Percentiles rank a stretch among this genome's conserved stretches.
These are phyloP conservation scores for Altica lythri DNA, from an alignment of 2,888 invertebrate genomes.

Conservation along the genomic window DNA sequence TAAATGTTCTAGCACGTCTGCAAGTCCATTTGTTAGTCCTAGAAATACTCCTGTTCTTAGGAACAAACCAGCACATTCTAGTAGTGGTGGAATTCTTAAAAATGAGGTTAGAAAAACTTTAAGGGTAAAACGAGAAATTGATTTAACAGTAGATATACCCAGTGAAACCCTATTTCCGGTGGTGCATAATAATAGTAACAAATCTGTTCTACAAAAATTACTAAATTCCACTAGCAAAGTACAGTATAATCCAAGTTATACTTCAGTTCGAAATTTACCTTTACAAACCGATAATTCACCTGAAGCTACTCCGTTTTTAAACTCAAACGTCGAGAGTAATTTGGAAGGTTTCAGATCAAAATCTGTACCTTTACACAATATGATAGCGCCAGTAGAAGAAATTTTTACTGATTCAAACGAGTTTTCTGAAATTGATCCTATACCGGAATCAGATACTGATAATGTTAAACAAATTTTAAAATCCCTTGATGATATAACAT, in stretches of 20 bases:
- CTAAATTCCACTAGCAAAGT: constrained; percentile 59
- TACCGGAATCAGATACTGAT: constrained; percentile 65
- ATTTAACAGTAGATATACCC: constrained; percentile 46
- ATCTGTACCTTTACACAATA: constrained; percentile 67
- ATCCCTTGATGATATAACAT: constrained; percentile 52
- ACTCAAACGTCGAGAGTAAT: constrained; percentile 59
- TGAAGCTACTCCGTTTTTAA: constrained; percentile 68
- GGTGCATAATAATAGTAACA: constrained; percentile 48
- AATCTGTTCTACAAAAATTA: constrained; percentile 57
- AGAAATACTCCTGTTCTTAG: constrained; percentile 70
- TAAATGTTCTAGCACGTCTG: constrained; percentile 69
- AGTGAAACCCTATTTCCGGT: constrained; percentile 58
- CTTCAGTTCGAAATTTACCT: constrained; percentile 28
- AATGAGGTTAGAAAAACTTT: constrained; percentile 35
- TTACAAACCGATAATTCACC: constrained; percentile 51
- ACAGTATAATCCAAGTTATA: constrained; percentile 59
- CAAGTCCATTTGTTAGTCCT: constrained; percentile 83
- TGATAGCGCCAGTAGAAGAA: constrained; percentile 32
- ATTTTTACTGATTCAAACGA: constrained; percentile 52
- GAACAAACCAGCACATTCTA: constrained; percentile 63
- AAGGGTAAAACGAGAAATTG: constrained; percentile 51
- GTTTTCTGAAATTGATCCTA: constrained; percentile 71
- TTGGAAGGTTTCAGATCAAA: constrained; percentile 66
- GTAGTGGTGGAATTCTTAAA: constrained; percentile 47
- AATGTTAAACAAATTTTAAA: constrained; percentile 70